These are phyloP conservation scores for Escarpia spicata DNA, from an alignment of 2,888 invertebrate genomes.

Conservation along the genomic window DNA sequence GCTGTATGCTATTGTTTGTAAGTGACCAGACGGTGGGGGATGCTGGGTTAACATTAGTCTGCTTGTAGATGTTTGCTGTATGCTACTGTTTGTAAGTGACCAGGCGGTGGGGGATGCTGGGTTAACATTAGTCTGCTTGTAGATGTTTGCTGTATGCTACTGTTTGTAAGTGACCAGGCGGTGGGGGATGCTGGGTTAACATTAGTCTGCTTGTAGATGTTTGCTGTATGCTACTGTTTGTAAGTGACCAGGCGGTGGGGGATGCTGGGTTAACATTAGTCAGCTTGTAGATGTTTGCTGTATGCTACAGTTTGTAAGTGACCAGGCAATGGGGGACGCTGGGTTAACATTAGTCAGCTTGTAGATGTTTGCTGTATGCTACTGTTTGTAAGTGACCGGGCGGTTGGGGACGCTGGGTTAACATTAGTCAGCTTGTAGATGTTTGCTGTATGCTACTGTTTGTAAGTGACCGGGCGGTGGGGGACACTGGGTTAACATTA, in stretches of 20 bases:
- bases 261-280: not conserved
- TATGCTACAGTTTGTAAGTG: not conserved
- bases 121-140: not conserved
- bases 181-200: not conserved
- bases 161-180: not conserved
- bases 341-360: not conserved
- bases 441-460: not conserved
- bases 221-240: not conserved
- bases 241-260: not conserved
- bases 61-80: not conserved
- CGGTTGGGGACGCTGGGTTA: not conserved
- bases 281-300: not conserved
- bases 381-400: not conserved
- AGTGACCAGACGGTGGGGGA: not conserved
- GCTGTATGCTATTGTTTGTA: not conserved
- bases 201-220: not conserved
- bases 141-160: not conserved
- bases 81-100: not conserved
- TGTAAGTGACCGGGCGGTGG: not conserved
- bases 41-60: not conserved
- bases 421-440: not conserved
- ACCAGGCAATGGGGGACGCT: not conserved
- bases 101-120: not conserved
- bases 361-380: not conserved
- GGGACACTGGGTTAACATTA: not conserved